A percentile compares a stretch with the other conserved stretches of the same genome.
Evolutionary conservation across 2,113 vertebrate species (phyloP).

Genomic region (Circaetus cinerascens): DNA sequence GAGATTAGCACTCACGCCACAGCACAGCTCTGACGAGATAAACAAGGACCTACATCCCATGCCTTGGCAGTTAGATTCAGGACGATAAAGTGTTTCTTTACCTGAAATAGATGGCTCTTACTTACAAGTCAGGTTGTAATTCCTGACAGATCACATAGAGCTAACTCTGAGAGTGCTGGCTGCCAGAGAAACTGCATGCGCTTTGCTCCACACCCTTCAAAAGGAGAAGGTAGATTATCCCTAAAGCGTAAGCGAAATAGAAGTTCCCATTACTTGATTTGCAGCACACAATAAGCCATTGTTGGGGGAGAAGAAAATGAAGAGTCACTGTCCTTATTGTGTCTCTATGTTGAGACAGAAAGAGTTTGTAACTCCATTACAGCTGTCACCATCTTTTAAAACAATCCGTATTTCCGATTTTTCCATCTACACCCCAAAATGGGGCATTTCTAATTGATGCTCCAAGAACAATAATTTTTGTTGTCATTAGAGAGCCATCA

Average conservation of each 20-base stretch:
- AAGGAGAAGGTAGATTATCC: neutral
- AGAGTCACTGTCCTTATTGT: neutral
- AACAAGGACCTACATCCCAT: neutral
- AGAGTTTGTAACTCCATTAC: neutral
- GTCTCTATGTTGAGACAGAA: neutral
- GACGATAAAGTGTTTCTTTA: neutral
- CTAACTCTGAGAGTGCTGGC: neutral
- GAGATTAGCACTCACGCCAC: neutral
- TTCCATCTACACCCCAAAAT: neutral
- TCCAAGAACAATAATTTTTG: neutral
- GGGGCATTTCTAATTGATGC: neutral
- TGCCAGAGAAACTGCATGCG: rapidly evolving
- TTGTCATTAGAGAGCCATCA: neutral
- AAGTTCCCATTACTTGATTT: neutral
- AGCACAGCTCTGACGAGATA: neutral
- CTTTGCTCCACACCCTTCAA: neutral
- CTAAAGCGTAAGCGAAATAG: neutral
- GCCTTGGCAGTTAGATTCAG: neutral
- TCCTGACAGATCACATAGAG: neutral
- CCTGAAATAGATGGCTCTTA: neutral
- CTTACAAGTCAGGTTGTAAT: neutral
- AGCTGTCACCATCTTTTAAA: neutral
- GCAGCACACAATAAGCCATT: neutral
- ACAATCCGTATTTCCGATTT: neutral
- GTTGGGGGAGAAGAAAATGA: neutral